phyloP scores from a whole-genome alignment of 2,888 invertebrate genomes.

The Apotomis turbidana region DNA sequence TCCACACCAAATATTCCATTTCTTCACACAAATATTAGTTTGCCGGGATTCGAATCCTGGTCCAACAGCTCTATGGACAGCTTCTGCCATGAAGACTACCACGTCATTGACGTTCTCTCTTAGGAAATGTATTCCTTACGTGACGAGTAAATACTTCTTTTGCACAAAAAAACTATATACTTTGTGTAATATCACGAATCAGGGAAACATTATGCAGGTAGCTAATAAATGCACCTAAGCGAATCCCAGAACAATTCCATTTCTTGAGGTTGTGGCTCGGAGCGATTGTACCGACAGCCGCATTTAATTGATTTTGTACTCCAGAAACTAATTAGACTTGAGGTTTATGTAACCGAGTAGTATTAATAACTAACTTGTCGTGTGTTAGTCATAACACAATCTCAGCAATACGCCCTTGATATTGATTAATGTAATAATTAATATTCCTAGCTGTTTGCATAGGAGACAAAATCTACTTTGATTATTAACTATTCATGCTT shows the following conservation, averaged over 20 bases:
- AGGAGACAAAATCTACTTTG: constrained; percentile 28
- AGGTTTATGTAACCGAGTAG: constrained; percentile 76
- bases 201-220: constrained; percentile 49
- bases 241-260: constrained; percentile 67
- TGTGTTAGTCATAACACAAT: constrained; percentile 64
- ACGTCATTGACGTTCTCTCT: too few species aligned
- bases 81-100: too few species aligned
- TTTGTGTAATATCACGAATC: neutral
- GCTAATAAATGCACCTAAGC: constrained; percentile 57
- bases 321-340: constrained; percentile 81
- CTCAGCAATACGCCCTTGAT: constrained; percentile 59
- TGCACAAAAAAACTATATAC: neutral
- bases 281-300: constrained; percentile 59
- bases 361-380: constrained; percentile 69
- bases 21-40: too few species aligned
- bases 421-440: constrained; percentile 58
- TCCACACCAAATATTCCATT: too few species aligned
- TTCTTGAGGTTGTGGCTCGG: constrained; percentile 71
- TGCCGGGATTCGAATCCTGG: too few species aligned
- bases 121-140: too few species aligned
- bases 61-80: too few species aligned
- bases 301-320: constrained; percentile 80
- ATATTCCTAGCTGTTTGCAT: constrained; percentile 47
- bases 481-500: constrained; percentile 11
- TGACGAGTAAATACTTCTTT: too few species aligned